Evolutionary conservation across 2,888 invertebrate genomes (phyloP), one percentile per base, ranked within the genome.

Genomic region (Cinara cedri): DNA sequence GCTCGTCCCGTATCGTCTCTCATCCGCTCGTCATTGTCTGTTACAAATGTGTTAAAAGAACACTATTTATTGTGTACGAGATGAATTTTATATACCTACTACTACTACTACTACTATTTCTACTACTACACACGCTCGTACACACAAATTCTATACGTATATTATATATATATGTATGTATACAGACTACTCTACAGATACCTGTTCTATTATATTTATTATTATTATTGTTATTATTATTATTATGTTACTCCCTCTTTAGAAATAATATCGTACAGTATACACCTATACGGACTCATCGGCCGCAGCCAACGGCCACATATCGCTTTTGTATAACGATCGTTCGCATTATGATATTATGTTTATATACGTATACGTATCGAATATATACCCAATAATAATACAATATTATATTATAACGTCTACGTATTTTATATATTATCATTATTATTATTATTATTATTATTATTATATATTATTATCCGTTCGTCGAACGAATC

Each of bases 41-140:
- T 34, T 66, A 76, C 76, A 68, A 76, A 76, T 76, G 76, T 68
- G 66, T 76, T 76, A 76, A 76, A 60, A 76, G 68, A 68, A 76
- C 68, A 49, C 46, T 76, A 76, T 34, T 34, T 34, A 34, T 34
- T 34, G 34, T 34, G 34, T 34, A 4, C 68, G 57, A 76, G 68
- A 76, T 76, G 76, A 76, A 68, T 76, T 76, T 57, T 76, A 68
- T 75, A 62, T 62, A 62, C 26, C 60, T 72, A 60, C 60, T 62
- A 34, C 49, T 72, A 62, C 19, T 55, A 55, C 55, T 71, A 60
- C 57, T 72, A 16, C 55, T 60, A 26, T 14, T 46, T 6, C 34
- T 6, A 6, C 34, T 34, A 34, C 34, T 34, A 34, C 34, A 34
- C 34, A 34, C 34, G 34, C 34, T n/a, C n/a, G 34, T 6, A 34